Conservation (phyloP, 2,797 vertebrate genomes). For the Helicolenus hilgendorfi region DNA sequence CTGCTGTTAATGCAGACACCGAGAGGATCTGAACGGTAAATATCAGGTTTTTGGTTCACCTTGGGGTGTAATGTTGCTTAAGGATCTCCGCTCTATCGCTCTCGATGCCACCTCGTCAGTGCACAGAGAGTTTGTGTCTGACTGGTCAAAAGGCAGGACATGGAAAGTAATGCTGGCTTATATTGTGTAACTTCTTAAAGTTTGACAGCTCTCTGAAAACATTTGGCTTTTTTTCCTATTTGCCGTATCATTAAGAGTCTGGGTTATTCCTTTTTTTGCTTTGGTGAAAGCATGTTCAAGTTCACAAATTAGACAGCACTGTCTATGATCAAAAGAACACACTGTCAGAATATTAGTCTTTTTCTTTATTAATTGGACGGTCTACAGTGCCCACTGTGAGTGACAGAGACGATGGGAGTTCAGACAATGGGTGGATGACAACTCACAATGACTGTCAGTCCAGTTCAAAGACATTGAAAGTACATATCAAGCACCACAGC, state of each 20-base stretch:
- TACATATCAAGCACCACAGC: slow-evolving; percentile 27
- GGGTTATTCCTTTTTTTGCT: slow-evolving; percentile 3
- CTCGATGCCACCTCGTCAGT: neutral
- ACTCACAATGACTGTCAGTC: slow-evolving; percentile 25
- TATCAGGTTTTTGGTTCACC: slow-evolving; percentile 60
- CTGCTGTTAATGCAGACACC: slow-evolving; percentile 26
- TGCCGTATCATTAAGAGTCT: slow-evolving; percentile 30
- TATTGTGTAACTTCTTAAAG: slow-evolving; percentile 8
- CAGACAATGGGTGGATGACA: slow-evolving; percentile 27
- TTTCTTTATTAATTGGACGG: slow-evolving; percentile 56
- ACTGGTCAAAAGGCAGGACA: slow-evolving; percentile 27
- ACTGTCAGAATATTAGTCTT: slow-evolving; percentile 20
- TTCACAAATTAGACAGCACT: slow-evolving; percentile 33
- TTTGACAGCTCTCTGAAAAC: slow-evolving; percentile 58
- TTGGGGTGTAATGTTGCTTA: slow-evolving; percentile 40
- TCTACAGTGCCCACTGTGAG: slow-evolving; percentile 14
- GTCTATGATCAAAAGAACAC: slow-evolving; percentile 47
- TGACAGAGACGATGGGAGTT: slow-evolving; percentile 35
- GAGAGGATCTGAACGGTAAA: slow-evolving; percentile 49
- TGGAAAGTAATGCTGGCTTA: slow-evolving; percentile 12
- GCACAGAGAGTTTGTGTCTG: slow-evolving; percentile 19
- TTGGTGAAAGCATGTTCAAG: slow-evolving; percentile 15
- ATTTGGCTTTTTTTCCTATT: slow-evolving; percentile 26
- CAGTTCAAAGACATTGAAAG: slow-evolving; percentile 57
- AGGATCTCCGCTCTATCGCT: slow-evolving; percentile 45